Evolutionary conservation across 1,140 invertebrate genomes (phyloP).

Genomic region (Zaprionus camerounensis): DNA sequence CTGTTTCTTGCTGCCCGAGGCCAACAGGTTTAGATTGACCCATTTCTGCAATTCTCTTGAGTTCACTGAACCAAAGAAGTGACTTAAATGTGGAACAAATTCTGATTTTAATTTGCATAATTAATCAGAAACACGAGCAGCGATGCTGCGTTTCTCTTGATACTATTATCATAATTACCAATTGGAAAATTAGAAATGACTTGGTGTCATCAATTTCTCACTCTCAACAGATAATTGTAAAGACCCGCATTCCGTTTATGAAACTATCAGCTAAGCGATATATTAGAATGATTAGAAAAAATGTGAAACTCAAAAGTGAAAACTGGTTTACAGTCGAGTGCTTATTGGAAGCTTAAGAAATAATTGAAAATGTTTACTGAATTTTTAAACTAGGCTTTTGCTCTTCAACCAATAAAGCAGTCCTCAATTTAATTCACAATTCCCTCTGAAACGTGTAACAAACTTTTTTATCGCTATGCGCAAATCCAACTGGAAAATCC

Average conservation of each 20-base stretch:
- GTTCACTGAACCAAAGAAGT: constrained; percentile 65
- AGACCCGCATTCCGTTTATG: neutral
- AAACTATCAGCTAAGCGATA: neutral
- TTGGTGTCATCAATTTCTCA: constrained; percentile 14
- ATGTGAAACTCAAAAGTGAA: neutral
- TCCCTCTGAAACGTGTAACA: neutral
- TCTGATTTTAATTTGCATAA: constrained; percentile 67
- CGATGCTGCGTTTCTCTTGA: constrained; percentile 1
- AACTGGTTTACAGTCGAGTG: neutral
- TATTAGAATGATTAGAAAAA: neutral
- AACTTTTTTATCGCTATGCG: constrained; percentile 24
- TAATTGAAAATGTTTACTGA: constrained; percentile 7
- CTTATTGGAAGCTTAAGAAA: neutral
- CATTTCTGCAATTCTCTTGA: constrained; percentile 42
- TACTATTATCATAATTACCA: constrained; percentile 56
- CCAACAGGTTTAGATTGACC: constrained; percentile 70
- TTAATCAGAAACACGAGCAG: constrained; percentile 46
- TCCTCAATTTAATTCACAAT: neutral
- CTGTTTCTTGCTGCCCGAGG: neutral
- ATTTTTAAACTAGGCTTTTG: neutral
- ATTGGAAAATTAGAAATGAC: too few relatives aligned
- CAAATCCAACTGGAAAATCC: constrained; percentile 41
- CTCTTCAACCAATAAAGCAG: neutral
- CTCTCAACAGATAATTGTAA: constrained; percentile 1
- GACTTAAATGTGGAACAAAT: constrained; percentile 64